Evolutionary conservation across 2,797 vertebrate genomes (phyloP).

Genomic region (Heteromormyrus szaboi): DNA sequence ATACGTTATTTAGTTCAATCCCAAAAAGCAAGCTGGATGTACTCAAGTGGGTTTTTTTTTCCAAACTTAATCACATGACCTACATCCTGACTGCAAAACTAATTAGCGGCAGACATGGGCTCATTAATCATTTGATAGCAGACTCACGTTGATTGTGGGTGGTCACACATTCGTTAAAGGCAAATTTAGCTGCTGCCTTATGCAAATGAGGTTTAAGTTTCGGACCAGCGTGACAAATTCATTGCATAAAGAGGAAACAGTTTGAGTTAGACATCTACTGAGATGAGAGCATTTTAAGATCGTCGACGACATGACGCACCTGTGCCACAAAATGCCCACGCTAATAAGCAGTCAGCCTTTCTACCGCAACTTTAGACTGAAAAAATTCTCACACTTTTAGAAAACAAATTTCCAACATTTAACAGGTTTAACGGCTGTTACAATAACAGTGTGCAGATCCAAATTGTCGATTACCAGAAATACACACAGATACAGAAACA

Average conservation of each 20-base stretch:
- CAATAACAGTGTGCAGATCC: background rate
- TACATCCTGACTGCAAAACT: conserved; percentile 11
- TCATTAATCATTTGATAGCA: conserved; percentile 7
- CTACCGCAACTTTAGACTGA: background rate
- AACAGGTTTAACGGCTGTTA: background rate
- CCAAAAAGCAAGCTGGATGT: background rate
- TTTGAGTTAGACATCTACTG: background rate
- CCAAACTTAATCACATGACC: conserved; percentile 5
- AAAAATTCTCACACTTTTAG: background rate
- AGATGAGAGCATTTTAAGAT: background rate
- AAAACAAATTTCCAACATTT: background rate
- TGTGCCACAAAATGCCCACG: background rate
- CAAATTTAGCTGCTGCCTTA: background rate
- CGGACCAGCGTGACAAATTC: background rate
- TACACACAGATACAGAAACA: background rate
- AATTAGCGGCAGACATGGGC: background rate
- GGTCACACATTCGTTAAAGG: conserved; percentile 13
- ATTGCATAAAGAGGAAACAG: background rate
- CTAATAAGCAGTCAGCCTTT: conserved; percentile 7
- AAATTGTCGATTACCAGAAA: background rate
- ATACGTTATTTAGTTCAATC: conserved; percentile 2
- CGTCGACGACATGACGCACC: background rate
- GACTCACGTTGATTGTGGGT: background rate
- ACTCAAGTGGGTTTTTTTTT: background rate
- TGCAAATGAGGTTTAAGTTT: conserved; percentile 3